Conservation (phyloP, 2,797 vertebrate genomes). For the Darevskia mixta region DNA sequence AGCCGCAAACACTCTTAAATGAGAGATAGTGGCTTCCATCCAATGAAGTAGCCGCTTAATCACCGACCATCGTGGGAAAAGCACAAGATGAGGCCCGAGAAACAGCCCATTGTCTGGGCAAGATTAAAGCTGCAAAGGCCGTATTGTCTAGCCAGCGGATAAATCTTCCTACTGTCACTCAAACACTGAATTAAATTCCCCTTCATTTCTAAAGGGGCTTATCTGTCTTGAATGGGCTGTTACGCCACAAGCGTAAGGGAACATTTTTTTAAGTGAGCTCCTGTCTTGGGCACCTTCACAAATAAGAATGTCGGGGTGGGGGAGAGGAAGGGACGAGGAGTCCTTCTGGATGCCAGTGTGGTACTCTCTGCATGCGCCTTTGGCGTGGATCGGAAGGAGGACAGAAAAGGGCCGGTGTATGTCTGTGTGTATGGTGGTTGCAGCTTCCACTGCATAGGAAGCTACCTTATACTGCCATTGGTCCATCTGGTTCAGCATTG, state of each 20-base stretch:
- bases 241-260: conserved; percentile 91
- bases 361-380: too few species aligned
- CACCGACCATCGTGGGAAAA: conserved; percentile 98
- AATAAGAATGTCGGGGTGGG: conserved; percentile 62
- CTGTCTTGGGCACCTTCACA: conserved; percentile 82
- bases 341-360: neutral
- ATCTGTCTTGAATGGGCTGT: conserved; percentile 98
- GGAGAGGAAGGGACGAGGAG: conserved; percentile 68
- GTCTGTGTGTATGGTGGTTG: too few species aligned
- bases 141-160: conserved; percentile 95
- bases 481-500: neutral
- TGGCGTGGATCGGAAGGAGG: neutral
- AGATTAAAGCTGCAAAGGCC: conserved; percentile 98
- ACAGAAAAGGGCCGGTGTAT: neutral
- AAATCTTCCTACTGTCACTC: conserved; percentile 99
- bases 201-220: conserved; percentile 98
- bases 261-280: conserved; percentile 88
- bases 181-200: conserved; percentile 98
- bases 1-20: conserved; percentile 81
- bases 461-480: neutral
- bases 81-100: conserved; percentile 87
- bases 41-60: conserved; percentile 89
- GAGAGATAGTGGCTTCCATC: conserved; percentile 92
- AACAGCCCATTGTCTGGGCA: conserved; percentile 93
- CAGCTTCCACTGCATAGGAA: too few species aligned